Conservation (phyloP, 64 coral and sea anemone species). For the Actinia tenebrosa region DNA sequence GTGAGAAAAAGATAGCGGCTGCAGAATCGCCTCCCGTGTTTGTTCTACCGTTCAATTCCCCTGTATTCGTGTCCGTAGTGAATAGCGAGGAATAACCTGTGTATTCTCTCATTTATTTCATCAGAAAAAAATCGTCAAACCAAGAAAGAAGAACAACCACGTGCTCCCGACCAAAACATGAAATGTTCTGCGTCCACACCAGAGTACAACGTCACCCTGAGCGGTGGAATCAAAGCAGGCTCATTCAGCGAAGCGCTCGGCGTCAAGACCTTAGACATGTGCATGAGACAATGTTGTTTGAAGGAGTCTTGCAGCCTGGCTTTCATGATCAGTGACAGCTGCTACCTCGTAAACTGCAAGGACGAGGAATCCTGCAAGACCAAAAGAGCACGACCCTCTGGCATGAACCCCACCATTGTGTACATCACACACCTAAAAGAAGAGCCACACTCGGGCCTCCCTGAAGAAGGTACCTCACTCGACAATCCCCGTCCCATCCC, state of each 20-base stretch:
- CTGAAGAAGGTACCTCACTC: background rate
- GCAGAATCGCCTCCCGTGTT: too few species aligned
- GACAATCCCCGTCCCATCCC: background rate
- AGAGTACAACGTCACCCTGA: slow-evolving; percentile 74
- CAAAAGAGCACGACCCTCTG: slow-evolving; percentile 67
- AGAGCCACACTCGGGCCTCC: background rate
- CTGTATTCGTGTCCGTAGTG: background rate
- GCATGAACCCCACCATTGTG: slow-evolving; percentile 73
- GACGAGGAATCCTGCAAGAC: slow-evolving; percentile 60
- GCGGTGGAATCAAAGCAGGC: slow-evolving; percentile 75
- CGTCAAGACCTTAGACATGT: slow-evolving; percentile 63
- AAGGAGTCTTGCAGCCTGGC: slow-evolving; percentile 67
- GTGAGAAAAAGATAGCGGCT: too few species aligned
- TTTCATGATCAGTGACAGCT: slow-evolving; percentile 87
- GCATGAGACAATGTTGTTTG: slow-evolving; percentile 69
- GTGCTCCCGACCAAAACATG: background rate
- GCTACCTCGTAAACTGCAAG: slow-evolving; percentile 70
- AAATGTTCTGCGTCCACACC: slow-evolving; percentile 56
- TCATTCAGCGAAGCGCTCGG: slow-evolving; percentile 62
- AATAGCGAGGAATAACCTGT: background rate
- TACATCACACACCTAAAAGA: slow-evolving; percentile 54
- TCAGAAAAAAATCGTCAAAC: slow-evolving; percentile 54
- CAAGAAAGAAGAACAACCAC: slow-evolving; percentile 65
- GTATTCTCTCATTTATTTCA: background rate
- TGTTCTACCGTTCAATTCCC: too few species aligned